Evolutionary conservation across 1,140 invertebrate species (phyloP), one percentile per base, ranked within the genome.

Genomic region (Drosophila neocordata): DNA sequence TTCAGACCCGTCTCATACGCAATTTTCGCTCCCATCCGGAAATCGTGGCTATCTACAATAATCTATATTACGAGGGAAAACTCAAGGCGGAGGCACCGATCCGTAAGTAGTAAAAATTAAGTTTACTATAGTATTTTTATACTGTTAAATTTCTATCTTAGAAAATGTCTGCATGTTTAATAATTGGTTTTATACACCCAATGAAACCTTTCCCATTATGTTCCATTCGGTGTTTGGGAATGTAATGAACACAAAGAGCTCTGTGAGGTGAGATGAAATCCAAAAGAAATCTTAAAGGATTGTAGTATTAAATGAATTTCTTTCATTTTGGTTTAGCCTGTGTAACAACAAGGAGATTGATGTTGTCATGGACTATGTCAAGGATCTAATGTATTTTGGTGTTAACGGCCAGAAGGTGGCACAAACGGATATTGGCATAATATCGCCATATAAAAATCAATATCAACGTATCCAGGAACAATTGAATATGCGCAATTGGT

Each of bases 401-500:
- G 58, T 91, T 6, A 80, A 91, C 38, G 77, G 91, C 0, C 92
- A 93, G 58, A 91, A 89, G 15, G 91, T 97, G 9, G 53, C 59
- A 1, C 89, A 92, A 48, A 91, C 93, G 24, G 94, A 97, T 70
- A 96, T 98, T 61, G 97, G 97, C 0, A 93, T 98, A 20, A 95
- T 98, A 55, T 95, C 96, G 4, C 97, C 97, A 0, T 98, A 98
- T 89, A 93, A 93, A 68, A 93, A 94, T 76, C 96, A 96, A 91
- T 94, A 94, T 44, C 92, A 83, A 9, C 79, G 83, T 27, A 94
- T 95, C 51, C 85, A 93, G 79, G 92, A 93, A 78, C 92, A 79
- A 15, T 69, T 93, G 27, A 73, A 89, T 27, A 66, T 82, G 64
- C 38, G 58, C 24, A 56, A 79, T 71, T 69, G 79, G 89, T 37